Evolutionary conservation across 2,797 vertebrate genomes (phyloP), one percentile per base, ranked within the genome.

Genomic region (Tolypeutes matacus): DNA sequence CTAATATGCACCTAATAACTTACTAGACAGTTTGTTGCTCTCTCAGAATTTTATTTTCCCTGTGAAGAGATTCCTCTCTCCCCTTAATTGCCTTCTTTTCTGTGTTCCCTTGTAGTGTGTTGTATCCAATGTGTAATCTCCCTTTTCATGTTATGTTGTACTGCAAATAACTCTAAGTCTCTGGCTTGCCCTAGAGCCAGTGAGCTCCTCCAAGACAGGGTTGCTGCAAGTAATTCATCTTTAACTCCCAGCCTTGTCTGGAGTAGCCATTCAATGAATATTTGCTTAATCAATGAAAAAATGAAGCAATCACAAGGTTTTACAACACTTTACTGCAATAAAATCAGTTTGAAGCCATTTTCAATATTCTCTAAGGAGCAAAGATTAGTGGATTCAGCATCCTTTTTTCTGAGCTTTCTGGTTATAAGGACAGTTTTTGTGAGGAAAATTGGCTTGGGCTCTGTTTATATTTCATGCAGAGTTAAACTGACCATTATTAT

Each of bases 201-300:
- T 42, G 81, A 39, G 23, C 27, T 34, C 42, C 75, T 86, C 23
- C 34, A 86, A 29, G 39, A 34, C 25, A 65, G 36, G 8, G 20
- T 29, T 1, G 25, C 53, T 82, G 7, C 9, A 46, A 42, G 60
- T 51, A 31, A 91, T 51, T 69, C 15, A 83, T 67, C 60, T 69
- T 11, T 25, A 84, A 34, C 34, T 20, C n/a, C 31, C 2, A 1
- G 36, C 67, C 56, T 53, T 18, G 10, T 86, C 81, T 29, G 27
- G 49, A 31, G 0, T 3, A 85, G 60, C 46, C 3, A 36, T 18
- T 46, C 27, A 11, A 80, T 89, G 53, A 46, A 67, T 7, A 31
- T 86, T 87, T 90, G 86, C 34, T 96, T 88, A 86, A 64, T 25
- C 21, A 91, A 76, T 56, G 75, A 60, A 36, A 77, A 83, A 77